A percentile compares a stretch with the other conserved stretches of the same genome.
These are phyloP conservation scores for Acanthococcus lagerstroemiae DNA, from an alignment of 2,888 invertebrate species.

Conservation along the genomic window DNA sequence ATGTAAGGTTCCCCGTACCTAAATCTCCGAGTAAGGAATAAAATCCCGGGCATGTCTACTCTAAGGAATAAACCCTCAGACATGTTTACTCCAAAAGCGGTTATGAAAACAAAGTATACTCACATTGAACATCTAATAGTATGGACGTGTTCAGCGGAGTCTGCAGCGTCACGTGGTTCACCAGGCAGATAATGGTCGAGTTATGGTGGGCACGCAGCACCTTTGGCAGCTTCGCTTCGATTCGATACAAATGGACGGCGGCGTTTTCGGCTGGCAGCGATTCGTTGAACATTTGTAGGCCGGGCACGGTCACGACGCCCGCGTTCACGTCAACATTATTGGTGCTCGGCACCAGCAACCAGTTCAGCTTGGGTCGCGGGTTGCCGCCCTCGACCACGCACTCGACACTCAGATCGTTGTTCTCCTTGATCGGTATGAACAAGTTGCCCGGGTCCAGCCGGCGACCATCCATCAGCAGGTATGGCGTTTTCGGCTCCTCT, in stretches of 20 bases:
- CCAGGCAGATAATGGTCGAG: constrained; percentile 70
- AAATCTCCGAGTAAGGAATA: too few relatives aligned
- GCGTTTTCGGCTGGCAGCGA: constrained; percentile 10
- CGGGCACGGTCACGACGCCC: constrained; percentile 38
- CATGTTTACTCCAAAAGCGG: too few relatives aligned
- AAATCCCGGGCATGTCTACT: too few relatives aligned
- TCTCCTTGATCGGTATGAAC: constrained; percentile 78
- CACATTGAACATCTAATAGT: constrained; percentile 57
- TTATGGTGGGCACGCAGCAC: constrained; percentile 78
- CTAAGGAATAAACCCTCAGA: too few relatives aligned
- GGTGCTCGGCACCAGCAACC: constrained; percentile 46
- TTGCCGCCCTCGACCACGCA: constrained; percentile 79
- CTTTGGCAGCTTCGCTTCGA: constrained; percentile 58
- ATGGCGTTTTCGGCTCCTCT: constrained; percentile 77
- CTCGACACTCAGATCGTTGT: constrained; percentile 67
- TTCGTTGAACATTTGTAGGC: constrained; percentile 30
- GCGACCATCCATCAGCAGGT: constrained; percentile 74
- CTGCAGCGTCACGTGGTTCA: constrained; percentile 56
- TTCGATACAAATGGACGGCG: constrained; percentile 41
- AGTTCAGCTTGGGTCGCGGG: constrained; percentile 53
- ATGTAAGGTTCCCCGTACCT: too few relatives aligned
- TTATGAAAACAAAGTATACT: constrained; percentile 44
- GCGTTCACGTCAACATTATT: constrained; percentile 33
- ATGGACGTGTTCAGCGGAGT: constrained; percentile 50
- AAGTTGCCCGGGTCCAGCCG: constrained; percentile 76